Evolutionary conservation across 2,113 vertebrate genomes (phyloP), one percentile per base, ranked within the genome.

Genomic region (Natator depressus): DNA sequence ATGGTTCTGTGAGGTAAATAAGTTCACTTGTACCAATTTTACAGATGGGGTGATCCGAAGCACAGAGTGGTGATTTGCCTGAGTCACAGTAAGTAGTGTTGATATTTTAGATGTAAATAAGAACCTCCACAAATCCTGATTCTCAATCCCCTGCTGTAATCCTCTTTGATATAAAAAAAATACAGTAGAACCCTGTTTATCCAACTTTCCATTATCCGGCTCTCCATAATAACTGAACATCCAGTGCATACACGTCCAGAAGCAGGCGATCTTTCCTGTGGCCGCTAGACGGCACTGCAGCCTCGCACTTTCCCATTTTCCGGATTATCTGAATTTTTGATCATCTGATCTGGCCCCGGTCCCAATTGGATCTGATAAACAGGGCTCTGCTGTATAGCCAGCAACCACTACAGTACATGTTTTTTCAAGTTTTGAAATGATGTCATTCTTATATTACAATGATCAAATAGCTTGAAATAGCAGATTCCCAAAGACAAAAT

Each of bases 401-500:
- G 10, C 9, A 14, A 88, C 82, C 94, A 93, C 31, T 10, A 87
- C 86, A 57, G 42, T 79, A 4, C 31, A 1, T 54, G 38, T 54
- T 90, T 83, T 95, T 87, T 51, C 51, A 90, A 62, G 65, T 50
- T 90, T 62, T 90, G 47, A 90, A 89, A 9, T 80, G 75, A 81
- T 80, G 76, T 55, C 65, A 88, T 69, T 47, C 42, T 96, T 93
- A 38, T 51, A 94, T 49, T 87, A 91, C 11, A 35, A 87, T 87
- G 80, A 95, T 54, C 84, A 94, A 89, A 93, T 16, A 93, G 51
- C 78, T n/a, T 51, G 31, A 97, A 91, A 88, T 89, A 47, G 81
- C 84, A 84, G 82, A 57, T 94, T 93, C 96, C 80, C 49, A 80
- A 91, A 89, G 92, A 94, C 35, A 93, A 81, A 89, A 89, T 91